phyloP scores from a whole-genome alignment of 2,888 invertebrate genomes.

The Pammene aurita region DNA sequence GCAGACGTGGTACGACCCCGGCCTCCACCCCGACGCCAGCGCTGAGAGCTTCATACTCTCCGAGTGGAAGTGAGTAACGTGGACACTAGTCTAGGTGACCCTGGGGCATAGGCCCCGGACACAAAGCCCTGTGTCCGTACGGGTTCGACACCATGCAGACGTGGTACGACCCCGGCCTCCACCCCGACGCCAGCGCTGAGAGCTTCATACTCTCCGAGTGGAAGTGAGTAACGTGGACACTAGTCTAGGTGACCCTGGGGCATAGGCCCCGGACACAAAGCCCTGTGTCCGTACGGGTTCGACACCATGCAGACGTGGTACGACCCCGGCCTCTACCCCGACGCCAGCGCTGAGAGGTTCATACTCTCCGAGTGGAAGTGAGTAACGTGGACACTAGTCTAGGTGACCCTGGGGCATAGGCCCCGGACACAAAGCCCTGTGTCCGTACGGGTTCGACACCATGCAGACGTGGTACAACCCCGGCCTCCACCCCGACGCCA shows the following conservation, averaged over 20 bases:
- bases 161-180: conserved; percentile 47
- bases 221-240: conserved; percentile 54
- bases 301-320: conserved; percentile 59
- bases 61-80: conserved; percentile 79
- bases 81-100: too few relatives aligned
- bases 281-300: conserved; percentile 54
- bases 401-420: conserved; percentile 46
- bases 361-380: conserved; percentile 84
- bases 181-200: conserved; percentile 60
- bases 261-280: conserved; percentile 2
- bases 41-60: conserved; percentile 86
- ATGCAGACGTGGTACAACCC: conserved; percentile 78
- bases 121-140: neutral
- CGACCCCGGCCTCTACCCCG: conserved; percentile 82
- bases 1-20: conserved; percentile 78
- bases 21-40: conserved; percentile 84
- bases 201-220: too few relatives aligned
- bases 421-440: conserved; percentile 46
- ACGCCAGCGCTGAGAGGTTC: conserved; percentile 87
- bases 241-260: too few relatives aligned
- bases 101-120: too few relatives aligned
- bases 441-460: too few relatives aligned
- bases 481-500: conserved; percentile 75
- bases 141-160: conserved; percentile 47
- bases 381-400: neutral